These are phyloP conservation scores for Helleia helle DNA, from an alignment of 2,888 invertebrate species.

Conservation along the genomic window DNA sequence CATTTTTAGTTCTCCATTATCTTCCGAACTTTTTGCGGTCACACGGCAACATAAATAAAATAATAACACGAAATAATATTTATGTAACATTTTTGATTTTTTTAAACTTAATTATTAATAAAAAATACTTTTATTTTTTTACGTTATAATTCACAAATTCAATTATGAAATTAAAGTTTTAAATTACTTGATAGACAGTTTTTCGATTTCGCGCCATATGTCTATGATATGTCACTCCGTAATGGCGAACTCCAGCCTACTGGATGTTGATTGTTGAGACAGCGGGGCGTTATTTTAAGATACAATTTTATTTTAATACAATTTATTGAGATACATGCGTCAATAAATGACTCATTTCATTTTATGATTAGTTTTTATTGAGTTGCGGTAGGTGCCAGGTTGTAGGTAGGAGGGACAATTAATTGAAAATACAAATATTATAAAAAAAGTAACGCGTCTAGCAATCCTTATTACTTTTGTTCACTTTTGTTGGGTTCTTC, in stretches of 20 bases:
- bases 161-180: no score
- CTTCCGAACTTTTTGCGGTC: conserved; percentile 2
- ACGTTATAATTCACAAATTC: no score
- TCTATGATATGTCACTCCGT: conserved; percentile 11
- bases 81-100: not conserved
- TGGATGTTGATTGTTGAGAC: conserved; percentile 18
- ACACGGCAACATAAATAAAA: not conserved
- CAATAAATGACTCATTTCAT: conserved; percentile 8
- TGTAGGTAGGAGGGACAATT: no score
- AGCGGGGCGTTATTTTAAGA: conserved; percentile 20
- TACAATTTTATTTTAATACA: conserved; percentile 15
- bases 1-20: not conserved
- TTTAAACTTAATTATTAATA: not conserved
- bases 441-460: no score
- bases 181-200: no score
- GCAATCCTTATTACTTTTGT: no score
- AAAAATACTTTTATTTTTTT: not conserved
- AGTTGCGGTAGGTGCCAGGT: not conserved
- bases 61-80: conserved; percentile 3
- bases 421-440: no score
- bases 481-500: no score
- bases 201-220: conserved; percentile 8
- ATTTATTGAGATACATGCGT: conserved; percentile 8
- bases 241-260: conserved; percentile 20
- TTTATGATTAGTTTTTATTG: conserved; percentile 1